A percentile compares a stretch with the other conserved stretches of the same genome.
Evolutionary conservation across 2,797 vertebrate genomes (phyloP).

Genomic region (Gouania willdenowi): DNA sequence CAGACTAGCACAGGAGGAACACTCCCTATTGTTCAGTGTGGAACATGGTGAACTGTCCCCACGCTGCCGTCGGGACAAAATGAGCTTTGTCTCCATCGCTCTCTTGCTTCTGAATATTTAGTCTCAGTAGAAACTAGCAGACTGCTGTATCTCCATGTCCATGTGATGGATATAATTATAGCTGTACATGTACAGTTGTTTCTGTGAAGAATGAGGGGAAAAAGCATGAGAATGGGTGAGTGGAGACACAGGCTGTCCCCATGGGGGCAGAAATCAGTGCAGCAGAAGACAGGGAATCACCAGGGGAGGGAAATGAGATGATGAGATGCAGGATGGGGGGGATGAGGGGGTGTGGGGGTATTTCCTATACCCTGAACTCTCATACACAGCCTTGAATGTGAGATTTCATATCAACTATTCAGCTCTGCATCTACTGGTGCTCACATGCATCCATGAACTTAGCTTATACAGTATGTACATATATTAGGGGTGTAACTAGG

Average conservation of each 20-base stretch:
- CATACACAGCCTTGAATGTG: constrained; percentile 13
- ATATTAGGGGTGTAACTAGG: too few relatives aligned
- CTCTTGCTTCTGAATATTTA: constrained; percentile 23
- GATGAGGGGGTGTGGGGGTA: constrained; percentile 6
- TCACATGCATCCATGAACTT: too few relatives aligned
- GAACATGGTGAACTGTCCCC: constrained; percentile 39
- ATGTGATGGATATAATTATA: neutral
- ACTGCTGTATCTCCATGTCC: too few relatives aligned
- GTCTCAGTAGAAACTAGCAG: too few relatives aligned
- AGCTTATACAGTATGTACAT: too few relatives aligned
- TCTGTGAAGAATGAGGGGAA: neutral
- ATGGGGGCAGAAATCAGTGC: constrained; percentile 31
- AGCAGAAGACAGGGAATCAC: constrained; percentile 25
- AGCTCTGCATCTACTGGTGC: too few relatives aligned
- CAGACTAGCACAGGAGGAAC: constrained; percentile 39
- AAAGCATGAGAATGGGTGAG: constrained; percentile 19
- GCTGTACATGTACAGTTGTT: neutral
- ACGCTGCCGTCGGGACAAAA: constrained; percentile 33
- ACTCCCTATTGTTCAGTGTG: constrained; percentile 27
- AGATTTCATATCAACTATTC: too few relatives aligned
- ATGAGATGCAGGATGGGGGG: constrained; percentile 16
- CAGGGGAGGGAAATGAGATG: constrained; percentile 18
- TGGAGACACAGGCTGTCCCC: constrained; percentile 35
- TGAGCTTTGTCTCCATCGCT: constrained; percentile 39
- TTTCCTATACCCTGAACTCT: constrained; percentile 16